Base-by-base conservation (phyloP, 2,797 vertebrate species). In the Lagodon rhomboides region DNA sequence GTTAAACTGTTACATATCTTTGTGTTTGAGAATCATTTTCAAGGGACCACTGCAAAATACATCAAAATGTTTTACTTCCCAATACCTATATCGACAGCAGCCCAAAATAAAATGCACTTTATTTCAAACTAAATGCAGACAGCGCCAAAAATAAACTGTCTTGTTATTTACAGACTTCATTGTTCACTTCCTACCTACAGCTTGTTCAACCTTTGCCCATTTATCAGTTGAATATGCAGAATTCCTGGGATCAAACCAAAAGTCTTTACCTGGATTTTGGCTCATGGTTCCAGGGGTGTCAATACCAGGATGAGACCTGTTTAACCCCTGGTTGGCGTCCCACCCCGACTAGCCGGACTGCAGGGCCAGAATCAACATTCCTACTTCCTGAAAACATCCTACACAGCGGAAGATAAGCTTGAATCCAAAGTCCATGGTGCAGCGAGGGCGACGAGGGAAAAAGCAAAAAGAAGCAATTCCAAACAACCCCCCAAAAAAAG, bases 191-290 rank as follows among this genome's bases (percentile, higher is more conserved):
- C 23, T 50, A 61, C 47, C 30, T 72, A 12, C 47, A 69, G 4
- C 38, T 46, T 12, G 27, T 53, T 43, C 9, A 53, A 66, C 12
- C n/a, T 10, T 30, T 58, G 0, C 18, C 3, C 11, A 50, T 55
- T 9, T 13, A n/a, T 46, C 15, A 43, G 20, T 55, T 2, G 62
- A 59, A 59, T 25, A 34, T 13, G 18, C 43, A 63, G 5, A 51
- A 0, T 46, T 58, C 60, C 23, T n/a, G 1, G 4, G n/a, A 41
- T 50, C 41, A 20, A 64, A 65, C 63, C 23, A 11, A 34, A 66
- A 70, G 30, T n/a, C 51, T 82, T 94, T 94, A 95, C 95, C 94
- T 95, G 88, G 68, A 80, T 73, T 88, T 58, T 82, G 79, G 58
- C 76, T 93, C 93, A 92, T 93, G 63, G 70, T 87, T 92, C 73